phyloP scores from a whole-genome alignment of 1,140 invertebrate species.

The Drosophila ohnishii region DNA sequence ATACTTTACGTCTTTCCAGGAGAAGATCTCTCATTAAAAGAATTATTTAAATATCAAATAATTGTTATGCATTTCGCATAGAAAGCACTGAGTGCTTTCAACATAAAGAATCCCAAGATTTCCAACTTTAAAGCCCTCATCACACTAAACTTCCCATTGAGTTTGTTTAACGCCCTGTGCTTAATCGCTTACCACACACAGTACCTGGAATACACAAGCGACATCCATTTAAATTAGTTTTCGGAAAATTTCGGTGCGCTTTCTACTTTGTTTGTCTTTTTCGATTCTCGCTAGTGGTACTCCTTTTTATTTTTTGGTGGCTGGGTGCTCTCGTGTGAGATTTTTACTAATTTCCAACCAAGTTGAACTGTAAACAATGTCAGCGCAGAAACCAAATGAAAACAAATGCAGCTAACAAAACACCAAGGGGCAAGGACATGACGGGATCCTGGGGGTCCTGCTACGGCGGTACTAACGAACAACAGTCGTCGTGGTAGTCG shows the following conservation, averaged over 20 bases:
- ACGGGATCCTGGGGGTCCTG: constrained; percentile 1
- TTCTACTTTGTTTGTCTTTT: constrained; percentile 13
- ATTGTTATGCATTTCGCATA: background rate
- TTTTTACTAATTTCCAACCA: constrained; percentile 76
- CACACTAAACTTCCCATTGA: background rate
- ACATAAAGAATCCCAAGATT: background rate
- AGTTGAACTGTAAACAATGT: constrained; percentile 80
- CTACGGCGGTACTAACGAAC: constrained; percentile 59
- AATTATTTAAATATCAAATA: background rate
- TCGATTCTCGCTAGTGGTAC: constrained; percentile 26
- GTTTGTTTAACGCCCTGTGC: background rate
- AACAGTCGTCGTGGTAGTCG: constrained; percentile 45
- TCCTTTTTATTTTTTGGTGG: constrained; percentile 19
- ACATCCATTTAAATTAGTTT: constrained; percentile 41
- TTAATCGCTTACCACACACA: constrained; percentile 11
- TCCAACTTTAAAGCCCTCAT: background rate
- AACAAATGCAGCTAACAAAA: constrained; percentile 75
- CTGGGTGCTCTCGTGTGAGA: constrained; percentile 61
- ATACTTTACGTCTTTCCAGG: background rate
- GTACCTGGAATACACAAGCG: constrained; percentile 3
- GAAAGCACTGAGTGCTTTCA: background rate
- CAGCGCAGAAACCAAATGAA: constrained; percentile 73
- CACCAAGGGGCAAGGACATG: constrained; percentile 40
- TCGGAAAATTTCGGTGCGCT: constrained; percentile 11
- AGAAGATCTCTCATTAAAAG: background rate